Conservation (phyloP, 2,888 invertebrate genomes). For the Drosophila eohydei region DNA sequence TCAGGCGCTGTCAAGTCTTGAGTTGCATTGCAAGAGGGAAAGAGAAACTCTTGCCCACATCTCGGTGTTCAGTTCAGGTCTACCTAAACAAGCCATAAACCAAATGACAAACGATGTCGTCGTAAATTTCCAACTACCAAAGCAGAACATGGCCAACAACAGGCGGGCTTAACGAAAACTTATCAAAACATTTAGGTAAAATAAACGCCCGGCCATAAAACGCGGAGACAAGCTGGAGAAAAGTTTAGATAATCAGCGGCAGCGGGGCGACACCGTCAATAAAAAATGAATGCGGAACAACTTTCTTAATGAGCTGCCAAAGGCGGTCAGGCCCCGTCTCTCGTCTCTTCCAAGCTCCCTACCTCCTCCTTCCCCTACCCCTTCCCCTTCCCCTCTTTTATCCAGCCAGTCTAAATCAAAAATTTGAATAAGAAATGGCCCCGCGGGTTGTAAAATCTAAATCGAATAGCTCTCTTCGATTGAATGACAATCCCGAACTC, state of each 20-base stretch:
- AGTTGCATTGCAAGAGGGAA: background rate
- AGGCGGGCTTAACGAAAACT: constrained; percentile 54
- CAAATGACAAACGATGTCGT: constrained; percentile 76
- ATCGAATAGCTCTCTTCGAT: constrained; percentile 60
- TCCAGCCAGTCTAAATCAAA: constrained; percentile 56
- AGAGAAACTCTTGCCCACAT: constrained; percentile 15
- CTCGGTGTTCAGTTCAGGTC: constrained; percentile 28
- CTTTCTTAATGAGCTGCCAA: constrained; percentile 79
- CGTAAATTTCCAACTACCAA: constrained; percentile 65
- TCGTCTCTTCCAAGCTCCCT: background rate
- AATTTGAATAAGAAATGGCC: constrained; percentile 75
- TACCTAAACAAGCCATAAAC: constrained; percentile 73
- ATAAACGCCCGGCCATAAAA: constrained; percentile 74
- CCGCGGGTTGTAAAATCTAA: constrained; percentile 47
- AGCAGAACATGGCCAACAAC: constrained; percentile 45
- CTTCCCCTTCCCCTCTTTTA: background rate
- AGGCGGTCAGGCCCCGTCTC: constrained; percentile 54
- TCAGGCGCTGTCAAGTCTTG: background rate
- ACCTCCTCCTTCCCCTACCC: background rate
- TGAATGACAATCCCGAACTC: constrained; percentile 55
- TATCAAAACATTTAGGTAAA: constrained; percentile 78
- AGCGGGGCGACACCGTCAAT: constrained; percentile 68
- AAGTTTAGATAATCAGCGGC: constrained; percentile 71
- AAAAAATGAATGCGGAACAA: constrained; percentile 79
- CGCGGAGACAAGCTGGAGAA: constrained; percentile 60